Base-by-base conservation (phyloP, 1,140 invertebrate genomes). In the Sesamia nonagrioides region DNA sequence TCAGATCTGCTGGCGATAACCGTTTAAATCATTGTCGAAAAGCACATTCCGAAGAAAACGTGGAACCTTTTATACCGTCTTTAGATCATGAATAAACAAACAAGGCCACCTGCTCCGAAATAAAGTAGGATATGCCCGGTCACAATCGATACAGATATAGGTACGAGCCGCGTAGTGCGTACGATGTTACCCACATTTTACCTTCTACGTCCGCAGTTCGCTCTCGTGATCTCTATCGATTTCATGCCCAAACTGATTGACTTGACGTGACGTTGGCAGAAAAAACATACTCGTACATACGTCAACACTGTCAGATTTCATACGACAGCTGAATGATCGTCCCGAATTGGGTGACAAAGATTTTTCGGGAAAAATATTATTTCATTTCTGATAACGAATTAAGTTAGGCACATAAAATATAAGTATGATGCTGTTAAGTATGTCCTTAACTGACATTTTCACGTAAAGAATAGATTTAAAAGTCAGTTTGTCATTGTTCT, bases 191-290 rank as follows among this genome's bases (percentile, higher is more conserved):
- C 0, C 9, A 27, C 15, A 40, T 40, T 37, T 37, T 5, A 37
- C 37, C 21, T 33, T 33, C 56, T 15, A 15, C 37, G 60, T 35
- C 42, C 35, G 35, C 60, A 63, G n/a, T 42, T 42, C 56, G 50
- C 17, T 56, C 15, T 37, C 61, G 75, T 61, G 73, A 85, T 78
- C 80, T 79, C 77, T 87, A 87, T 86, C 81, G 84, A 89, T 90
- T 89, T 88, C 83, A 87, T 85, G 88, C 85, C 83, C 74, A 71
- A 76, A 78, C 78, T 84, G 82, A 84, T 86, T 83, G 83, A 90
- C 80, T 74, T 82, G 81, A 87, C 79, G 78, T 80, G 81, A 80
- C 79, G 78, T 84, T 77, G 79, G 78, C 79, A 75, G 63, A 86
- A 83, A 82, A 80, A 82, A 42, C 52, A 78, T 33, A n/a, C 52